A percentile compares a stretch with the other conserved stretches of the same genome.
Conservation (phyloP, 2,113 vertebrate species). For the Odocoileus virginianus region DNA sequence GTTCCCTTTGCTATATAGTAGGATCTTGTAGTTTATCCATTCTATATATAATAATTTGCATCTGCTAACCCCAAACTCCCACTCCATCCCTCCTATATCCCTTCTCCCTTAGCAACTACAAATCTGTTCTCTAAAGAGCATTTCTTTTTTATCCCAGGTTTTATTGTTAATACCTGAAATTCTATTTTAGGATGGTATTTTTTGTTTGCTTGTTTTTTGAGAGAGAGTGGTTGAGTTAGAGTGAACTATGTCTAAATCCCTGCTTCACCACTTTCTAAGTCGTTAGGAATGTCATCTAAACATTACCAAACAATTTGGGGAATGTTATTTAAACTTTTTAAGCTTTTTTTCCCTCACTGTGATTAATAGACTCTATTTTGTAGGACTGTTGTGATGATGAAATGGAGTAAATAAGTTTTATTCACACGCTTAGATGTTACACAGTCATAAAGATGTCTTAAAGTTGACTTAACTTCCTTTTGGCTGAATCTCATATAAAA, state of each 20-base stretch:
- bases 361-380: neutral
- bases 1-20: neutral
- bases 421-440: neutral
- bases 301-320: neutral
- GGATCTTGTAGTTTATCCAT: neutral
- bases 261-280: neutral
- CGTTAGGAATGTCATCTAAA: neutral
- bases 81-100: neutral
- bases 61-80: neutral
- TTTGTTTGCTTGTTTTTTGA: neutral
- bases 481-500: neutral
- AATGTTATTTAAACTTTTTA: neutral
- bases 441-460: neutral
- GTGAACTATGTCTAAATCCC: neutral
- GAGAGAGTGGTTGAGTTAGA: neutral
- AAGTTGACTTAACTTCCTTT: neutral
- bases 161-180: neutral
- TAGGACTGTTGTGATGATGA: neutral
- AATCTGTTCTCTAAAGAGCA: neutral
- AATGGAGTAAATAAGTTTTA: neutral
- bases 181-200: neutral
- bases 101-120: neutral
- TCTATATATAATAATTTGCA: neutral
- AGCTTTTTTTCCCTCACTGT: neutral
- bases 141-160: neutral